Conservation (phyloP, 2,888 invertebrate genomes). For the Venusia cambrica region DNA sequence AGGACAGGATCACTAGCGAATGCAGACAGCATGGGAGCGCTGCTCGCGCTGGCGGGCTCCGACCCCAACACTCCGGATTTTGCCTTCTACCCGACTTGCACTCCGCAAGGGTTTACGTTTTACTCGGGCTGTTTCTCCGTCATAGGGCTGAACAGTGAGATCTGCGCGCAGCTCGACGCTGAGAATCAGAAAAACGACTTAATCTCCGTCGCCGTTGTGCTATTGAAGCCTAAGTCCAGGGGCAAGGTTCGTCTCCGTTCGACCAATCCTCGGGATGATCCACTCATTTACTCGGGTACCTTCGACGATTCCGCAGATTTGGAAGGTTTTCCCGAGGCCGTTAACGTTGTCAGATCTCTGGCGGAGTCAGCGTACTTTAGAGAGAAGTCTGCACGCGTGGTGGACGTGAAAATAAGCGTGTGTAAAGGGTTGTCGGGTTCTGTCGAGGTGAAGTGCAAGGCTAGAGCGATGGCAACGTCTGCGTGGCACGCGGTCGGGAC, state of each 20-base stretch:
- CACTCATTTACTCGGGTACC: conserved; percentile 57
- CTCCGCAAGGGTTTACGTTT: conserved; percentile 35
- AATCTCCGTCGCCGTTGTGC: conserved; percentile 50
- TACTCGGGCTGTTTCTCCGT: conserved; percentile 39
- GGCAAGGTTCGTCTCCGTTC: conserved; percentile 51
- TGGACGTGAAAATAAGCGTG: conserved; percentile 42
- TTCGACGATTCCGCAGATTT: conserved; percentile 50
- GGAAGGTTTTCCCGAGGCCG: conserved; percentile 44
- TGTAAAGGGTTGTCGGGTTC: conserved; percentile 42
- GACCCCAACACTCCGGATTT: conserved; percentile 51
- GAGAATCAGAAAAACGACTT: conserved; percentile 48
- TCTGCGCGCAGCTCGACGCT: conserved; percentile 43
- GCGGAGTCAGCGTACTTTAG: conserved; percentile 50
- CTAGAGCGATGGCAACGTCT: conserved; percentile 49
- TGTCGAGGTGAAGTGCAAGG: conserved; percentile 68
- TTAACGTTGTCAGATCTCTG: conserved; percentile 44
- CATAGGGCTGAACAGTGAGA: conserved; percentile 43
- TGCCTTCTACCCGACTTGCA: conserved; percentile 57
- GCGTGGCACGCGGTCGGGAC: conserved; percentile 70
- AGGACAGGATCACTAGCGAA: conserved; percentile 45
- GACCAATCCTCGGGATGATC: conserved; percentile 42
- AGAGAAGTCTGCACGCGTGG: conserved; percentile 41
- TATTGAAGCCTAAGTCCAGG: conserved; percentile 59
- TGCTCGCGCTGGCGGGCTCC: conserved; percentile 39
- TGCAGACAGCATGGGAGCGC: conserved; percentile 52